Evolutionary conservation across 2,888 invertebrate species (phyloP).

Genomic region (Stenodema calcarata): DNA sequence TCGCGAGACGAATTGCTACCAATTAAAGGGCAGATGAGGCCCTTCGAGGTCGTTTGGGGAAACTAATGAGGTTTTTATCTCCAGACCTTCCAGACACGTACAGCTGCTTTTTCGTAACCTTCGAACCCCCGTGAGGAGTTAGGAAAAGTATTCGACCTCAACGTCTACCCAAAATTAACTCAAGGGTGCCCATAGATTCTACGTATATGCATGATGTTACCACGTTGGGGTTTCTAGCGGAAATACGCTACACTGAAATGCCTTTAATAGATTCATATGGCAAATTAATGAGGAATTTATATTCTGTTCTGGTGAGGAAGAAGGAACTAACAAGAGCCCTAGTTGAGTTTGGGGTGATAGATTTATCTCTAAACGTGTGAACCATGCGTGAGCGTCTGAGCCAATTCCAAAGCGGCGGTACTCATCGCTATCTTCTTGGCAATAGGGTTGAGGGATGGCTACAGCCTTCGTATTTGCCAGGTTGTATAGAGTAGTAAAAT

Average conservation of each 20-base stretch:
- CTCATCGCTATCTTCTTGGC: background rate
- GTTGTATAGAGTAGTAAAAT: background rate
- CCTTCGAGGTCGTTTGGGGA: background rate
- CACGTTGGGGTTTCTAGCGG: too few relatives aligned
- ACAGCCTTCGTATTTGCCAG: background rate
- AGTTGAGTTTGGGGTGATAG: background rate
- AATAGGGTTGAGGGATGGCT: background rate
- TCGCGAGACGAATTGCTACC: conserved; percentile 14
- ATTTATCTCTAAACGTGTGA: background rate
- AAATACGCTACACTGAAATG: too few relatives aligned
- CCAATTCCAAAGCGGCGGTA: background rate
- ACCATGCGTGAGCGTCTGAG: background rate
- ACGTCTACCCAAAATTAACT: background rate
- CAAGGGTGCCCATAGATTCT: background rate
- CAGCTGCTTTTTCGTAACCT: conserved; percentile 18
- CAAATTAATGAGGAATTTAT: background rate
- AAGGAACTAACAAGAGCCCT: background rate
- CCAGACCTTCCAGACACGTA: background rate
- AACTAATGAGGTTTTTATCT: conserved; percentile 28
- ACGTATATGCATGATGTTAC: background rate
- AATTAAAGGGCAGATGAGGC: conserved; percentile 34
- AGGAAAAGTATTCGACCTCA: background rate
- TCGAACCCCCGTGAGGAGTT: background rate
- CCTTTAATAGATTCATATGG: too few relatives aligned
- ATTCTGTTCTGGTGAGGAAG: background rate